Base-by-base conservation (phyloP, 2,888 invertebrate genomes). In the Dione vanillae region DNA sequence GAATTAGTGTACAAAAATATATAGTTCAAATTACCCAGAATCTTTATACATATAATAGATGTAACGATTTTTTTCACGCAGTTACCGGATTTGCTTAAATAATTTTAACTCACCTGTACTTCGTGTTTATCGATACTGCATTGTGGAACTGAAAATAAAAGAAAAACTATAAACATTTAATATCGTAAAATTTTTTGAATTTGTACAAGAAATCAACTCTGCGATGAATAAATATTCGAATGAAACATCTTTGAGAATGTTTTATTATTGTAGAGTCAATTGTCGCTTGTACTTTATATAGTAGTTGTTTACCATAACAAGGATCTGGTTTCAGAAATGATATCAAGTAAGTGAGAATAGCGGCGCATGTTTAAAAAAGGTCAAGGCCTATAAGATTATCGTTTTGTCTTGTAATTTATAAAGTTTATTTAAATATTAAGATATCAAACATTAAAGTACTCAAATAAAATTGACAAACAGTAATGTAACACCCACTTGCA, bases 211-310 rank as follows among this genome's bases (percentile, higher is more conserved):
- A 43, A 51, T 49, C 59, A 54, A 67, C 68, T 65, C 41, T 65
- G 51, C 43, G 61, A 67, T 68, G n/a, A n/a, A n/a, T n/a, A n/a
- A 61, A 49, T 51, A 19, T 56, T 69, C 62, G 56, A 51, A 72
- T 70, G 61, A 69, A 71, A 72, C 47, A 70, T 69, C 65, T 56
- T 62, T 71, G 54, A 54, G 54, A 69, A 74, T 59, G 65, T 45
- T 65, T 43, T 45, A 49, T 52, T 35, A 16, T 69, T 61, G 37
- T 47, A 52, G 43, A 67, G 67, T 72, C 65, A 70, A 70, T 66
- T 70, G 61, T 56, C 65, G 65, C 65, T 67, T 69, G 54, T 19
- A 43, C 65, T 67, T 51, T 59, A 49, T 69, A 67, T 67, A 74
- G 69, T n/a, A 59, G 59, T 27, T 64, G 35, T 65, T 59, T 59